Evolutionary conservation across 2,888 invertebrate species (phyloP), one percentile per base, ranked within the genome.

Genomic region (Autographa gamma): DNA sequence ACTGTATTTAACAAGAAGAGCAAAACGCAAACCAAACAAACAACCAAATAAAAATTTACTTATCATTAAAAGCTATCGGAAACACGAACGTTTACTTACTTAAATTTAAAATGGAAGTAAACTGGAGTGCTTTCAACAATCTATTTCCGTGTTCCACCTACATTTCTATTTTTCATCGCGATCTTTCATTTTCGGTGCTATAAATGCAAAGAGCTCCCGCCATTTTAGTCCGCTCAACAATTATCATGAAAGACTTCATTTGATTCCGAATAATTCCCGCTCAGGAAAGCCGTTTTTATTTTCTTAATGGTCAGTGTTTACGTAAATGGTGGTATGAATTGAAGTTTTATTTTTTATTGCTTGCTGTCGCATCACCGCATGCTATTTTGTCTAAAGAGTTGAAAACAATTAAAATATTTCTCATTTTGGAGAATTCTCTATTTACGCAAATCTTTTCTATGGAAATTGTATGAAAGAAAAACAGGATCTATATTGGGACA

Each of bases 161-260:
- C 41, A 61, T 61, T 56, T 56, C 32, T 52, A 58, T 62, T 58
- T 65, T 65, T 65, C 62, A 56, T 60, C 18, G 63, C 59, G 59
- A 63, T 68, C 25, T 69, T 63, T 69, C 52, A 69, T 65, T 69
- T 56, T 60, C n/a, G 60, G 41, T 64, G 56, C 60, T 65, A 56
- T 61, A 69, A 64, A 69, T 65, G 69, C 60, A 64, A 69, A 69
- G 60, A 56, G 69, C 32, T 52, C 19, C n/a, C 38, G 31, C 54
- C 38, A 54, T 61, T 61, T 54, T 14, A 38, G 41, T 38, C 60
- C 25, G 52, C 48, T 58, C 19, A 18, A 43, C 38, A 48, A 63
- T 68, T 68, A 63, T 63, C 58, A 63, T 19, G 34, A 11, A 16
- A 31, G 25, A 41, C 25, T 58, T 64, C 63, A 58, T 59, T 59